These are phyloP conservation scores for Ciconia boyciana DNA, from an alignment of 2,113 vertebrate species.

Conservation along the genomic window DNA sequence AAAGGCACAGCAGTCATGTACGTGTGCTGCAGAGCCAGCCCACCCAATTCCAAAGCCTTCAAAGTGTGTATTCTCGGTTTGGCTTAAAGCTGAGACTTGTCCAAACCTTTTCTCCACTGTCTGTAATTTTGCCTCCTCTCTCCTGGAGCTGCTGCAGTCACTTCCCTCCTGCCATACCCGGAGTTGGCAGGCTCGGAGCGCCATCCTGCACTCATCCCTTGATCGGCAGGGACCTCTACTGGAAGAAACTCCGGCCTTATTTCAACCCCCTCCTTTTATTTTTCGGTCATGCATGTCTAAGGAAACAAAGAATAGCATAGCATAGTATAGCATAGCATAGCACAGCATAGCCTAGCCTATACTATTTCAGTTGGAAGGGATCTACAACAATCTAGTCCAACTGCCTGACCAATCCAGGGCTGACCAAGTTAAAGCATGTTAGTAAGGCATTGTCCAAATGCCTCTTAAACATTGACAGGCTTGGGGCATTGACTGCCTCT, in stretches of 20 bases:
- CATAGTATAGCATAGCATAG: neutral
- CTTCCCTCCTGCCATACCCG: neutral
- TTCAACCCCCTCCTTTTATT: neutral
- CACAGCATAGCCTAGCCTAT: too few species aligned
- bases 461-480: neutral
- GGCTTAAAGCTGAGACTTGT: neutral
- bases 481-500: neutral
- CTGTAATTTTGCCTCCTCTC: neutral
- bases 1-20: fast-evolving
- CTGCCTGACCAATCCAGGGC: neutral
- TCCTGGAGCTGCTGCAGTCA: neutral
- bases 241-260: neutral
- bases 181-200: fast-evolving
- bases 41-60: neutral
- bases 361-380: neutral
- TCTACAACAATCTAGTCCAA: neutral
- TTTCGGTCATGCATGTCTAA: neutral
- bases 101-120: neutral
- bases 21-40: neutral
- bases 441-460: neutral
- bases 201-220: neutral
- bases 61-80: neutral
- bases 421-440: neutral
- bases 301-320: neutral
- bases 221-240: neutral